Percentiles rank a stretch among this genome's conserved stretches.
These are phyloP conservation scores for Phoebastria nigripes DNA, from an alignment of 2,797 vertebrate genomes.

Conservation along the genomic window DNA sequence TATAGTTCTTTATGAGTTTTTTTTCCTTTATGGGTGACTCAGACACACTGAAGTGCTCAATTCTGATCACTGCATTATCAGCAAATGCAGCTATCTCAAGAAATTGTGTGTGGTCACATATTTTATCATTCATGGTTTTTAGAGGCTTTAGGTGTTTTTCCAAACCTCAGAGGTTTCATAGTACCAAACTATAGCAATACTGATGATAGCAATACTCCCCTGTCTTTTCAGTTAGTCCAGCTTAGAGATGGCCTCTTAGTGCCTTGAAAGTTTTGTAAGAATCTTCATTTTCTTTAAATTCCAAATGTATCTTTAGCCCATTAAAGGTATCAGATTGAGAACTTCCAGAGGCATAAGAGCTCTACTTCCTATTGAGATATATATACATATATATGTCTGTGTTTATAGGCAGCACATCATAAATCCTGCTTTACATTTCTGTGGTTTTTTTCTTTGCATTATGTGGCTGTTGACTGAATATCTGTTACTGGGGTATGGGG, in stretches of 20 bases:
- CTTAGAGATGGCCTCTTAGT: not conserved
- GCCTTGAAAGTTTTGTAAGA: not conserved
- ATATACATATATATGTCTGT: not conserved
- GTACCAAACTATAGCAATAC: not conserved
- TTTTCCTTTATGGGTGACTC: not conserved
- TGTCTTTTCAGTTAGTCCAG: not conserved
- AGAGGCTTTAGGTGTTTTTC: not conserved
- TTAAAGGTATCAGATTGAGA: not conserved
- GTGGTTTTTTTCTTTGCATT: not conserved
- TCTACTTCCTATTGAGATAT: not conserved
- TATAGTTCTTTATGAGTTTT: not conserved
- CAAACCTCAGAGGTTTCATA: not conserved
- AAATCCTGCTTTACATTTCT: not conserved
- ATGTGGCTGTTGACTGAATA: not conserved
- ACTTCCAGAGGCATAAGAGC: not conserved
- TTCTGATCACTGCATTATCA: not conserved
- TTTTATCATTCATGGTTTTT: not conserved
- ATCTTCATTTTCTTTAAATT: not conserved
- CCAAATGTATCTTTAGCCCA: not conserved
- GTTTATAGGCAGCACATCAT: not conserved
- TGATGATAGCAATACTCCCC: not conserved
- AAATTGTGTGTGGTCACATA: not conserved
- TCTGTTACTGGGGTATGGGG: fast-evolving
- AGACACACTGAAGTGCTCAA: not conserved
- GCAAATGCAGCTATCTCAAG: not conserved